Conservation (phyloP, 2,888 invertebrate genomes). For the Bibio marci region DNA sequence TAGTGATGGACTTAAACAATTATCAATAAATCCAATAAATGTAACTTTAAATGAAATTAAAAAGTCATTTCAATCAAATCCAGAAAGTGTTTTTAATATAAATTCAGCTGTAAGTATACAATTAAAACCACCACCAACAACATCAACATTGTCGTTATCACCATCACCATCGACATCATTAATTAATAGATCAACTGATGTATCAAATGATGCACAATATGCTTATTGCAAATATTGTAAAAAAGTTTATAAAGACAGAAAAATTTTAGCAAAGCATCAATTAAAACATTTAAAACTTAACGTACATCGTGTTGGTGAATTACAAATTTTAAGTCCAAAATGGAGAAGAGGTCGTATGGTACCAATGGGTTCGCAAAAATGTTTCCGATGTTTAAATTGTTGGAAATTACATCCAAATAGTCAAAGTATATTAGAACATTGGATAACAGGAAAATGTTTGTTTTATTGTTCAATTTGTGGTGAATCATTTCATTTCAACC, state of each 20-base stretch:
- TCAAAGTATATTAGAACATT: conserved; percentile 18
- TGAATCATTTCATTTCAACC: conserved; percentile 16
- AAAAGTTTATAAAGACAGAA: conserved; percentile 8
- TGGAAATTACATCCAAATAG: conserved; percentile 18
- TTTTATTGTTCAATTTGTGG: conserved; percentile 20
- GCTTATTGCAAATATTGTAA: conserved; percentile 9
- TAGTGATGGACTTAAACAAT: not conserved
- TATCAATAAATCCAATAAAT: not conserved
- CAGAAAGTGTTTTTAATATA: conserved; percentile 3
- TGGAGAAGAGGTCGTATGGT: conserved; percentile 4
- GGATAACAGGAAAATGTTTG: conserved; percentile 18
- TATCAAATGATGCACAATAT: not conserved
- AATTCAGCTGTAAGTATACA: conserved; percentile 4
- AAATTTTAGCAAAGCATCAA: conserved; percentile 18
- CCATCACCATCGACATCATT: too few relatives aligned
- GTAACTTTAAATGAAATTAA: conserved; percentile 1
- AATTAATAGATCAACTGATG: not conserved
- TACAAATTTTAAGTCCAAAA: conserved; percentile 1
- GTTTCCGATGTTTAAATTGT: conserved; percentile 20
- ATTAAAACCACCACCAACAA: not conserved
- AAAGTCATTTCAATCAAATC: conserved; percentile 1
- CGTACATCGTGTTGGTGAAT: not conserved
- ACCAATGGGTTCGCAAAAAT: conserved; percentile 14
- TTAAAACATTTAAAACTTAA: conserved; percentile 13
- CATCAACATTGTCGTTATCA: not conserved